A percentile compares a stretch with the other conserved stretches of the same genome.
These are phyloP conservation scores for Trichechus manatus DNA, from an alignment of 2,113 vertebrate species.

Conservation along the genomic window DNA sequence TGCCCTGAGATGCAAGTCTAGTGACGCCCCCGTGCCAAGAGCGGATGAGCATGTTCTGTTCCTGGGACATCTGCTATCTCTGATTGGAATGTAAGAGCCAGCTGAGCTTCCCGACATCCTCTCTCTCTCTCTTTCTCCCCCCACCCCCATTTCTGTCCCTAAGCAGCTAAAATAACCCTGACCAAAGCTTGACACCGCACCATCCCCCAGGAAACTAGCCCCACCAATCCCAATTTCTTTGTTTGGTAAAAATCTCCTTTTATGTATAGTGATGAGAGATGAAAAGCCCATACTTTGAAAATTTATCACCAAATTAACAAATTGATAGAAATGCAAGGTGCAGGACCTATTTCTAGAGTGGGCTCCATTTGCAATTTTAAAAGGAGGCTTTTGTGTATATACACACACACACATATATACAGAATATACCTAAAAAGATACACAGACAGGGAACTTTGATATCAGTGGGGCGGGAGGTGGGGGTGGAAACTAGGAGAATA, in stretches of 20 bases:
- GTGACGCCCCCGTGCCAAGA: constrained; percentile 69
- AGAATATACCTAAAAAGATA: neutral
- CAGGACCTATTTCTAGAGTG: accelerated
- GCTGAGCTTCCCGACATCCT: constrained; percentile 44
- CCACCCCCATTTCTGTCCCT: neutral
- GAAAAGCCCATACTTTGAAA: neutral
- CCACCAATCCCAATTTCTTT: neutral
- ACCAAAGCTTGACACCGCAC: neutral
- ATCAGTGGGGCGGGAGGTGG: too few relatives aligned
- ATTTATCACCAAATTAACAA: accelerated
- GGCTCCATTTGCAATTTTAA: neutral
- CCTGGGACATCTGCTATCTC: constrained; percentile 80
- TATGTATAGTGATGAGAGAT: accelerated
- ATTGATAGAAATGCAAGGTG: neutral
- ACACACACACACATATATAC: too few relatives aligned
- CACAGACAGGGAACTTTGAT: accelerated
- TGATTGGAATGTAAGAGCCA: constrained; percentile 76
- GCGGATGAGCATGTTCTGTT: constrained; percentile 76
- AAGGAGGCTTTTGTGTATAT: neutral
- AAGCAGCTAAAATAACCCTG: neutral
- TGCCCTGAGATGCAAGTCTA: constrained; percentile 36
- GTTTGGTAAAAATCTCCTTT: neutral
- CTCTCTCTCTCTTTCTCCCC: neutral
- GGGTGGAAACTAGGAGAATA: accelerated
- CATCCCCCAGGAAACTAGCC: neutral